Percentiles rank a stretch among this genome's conserved stretches.
phyloP scores from a whole-genome alignment of 2,113 vertebrate genomes.

The Bufo gargarizans region DNA sequence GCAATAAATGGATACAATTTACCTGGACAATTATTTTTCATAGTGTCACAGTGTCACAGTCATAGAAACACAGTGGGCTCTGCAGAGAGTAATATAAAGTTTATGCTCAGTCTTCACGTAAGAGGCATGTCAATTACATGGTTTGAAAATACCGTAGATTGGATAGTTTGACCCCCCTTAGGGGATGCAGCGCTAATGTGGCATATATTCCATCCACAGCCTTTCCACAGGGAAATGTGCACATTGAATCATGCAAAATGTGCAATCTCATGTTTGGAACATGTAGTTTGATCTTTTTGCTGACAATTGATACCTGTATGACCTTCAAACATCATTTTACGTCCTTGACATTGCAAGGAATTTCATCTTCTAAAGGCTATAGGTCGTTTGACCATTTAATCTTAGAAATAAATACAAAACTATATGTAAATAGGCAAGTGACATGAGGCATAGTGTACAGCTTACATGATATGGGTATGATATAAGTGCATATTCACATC shows the following conservation, averaged over 20 bases:
- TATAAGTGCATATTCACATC: not conserved
- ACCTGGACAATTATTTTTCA: too few species aligned
- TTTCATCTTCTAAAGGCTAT: not conserved
- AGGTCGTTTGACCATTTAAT: not conserved
- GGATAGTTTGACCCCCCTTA: too few species aligned
- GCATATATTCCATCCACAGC: not conserved
- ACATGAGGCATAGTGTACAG: not conserved
- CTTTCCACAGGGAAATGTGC: not conserved
- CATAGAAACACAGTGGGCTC: too few species aligned
- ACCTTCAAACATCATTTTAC: not conserved
- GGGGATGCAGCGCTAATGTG: not conserved
- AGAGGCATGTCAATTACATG: too few species aligned
- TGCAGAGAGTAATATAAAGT: too few species aligned
- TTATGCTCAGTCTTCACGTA: too few species aligned
- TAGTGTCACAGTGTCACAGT: too few species aligned
- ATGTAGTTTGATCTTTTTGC: not conserved
- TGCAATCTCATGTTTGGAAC: not conserved
- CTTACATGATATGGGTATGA: not conserved
- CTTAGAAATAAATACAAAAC: not conserved
- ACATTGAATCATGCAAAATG: too few species aligned
- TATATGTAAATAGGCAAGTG: not conserved
- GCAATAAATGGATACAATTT: too few species aligned
- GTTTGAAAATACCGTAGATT: too few species aligned
- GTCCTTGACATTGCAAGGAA: not conserved
- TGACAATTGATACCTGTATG: not conserved